Percentiles rank a stretch among this genome's conserved stretches.
phyloP scores from a whole-genome alignment of 35 echinoderm and acorn worm species.

The Lytechinus variegatus region DNA sequence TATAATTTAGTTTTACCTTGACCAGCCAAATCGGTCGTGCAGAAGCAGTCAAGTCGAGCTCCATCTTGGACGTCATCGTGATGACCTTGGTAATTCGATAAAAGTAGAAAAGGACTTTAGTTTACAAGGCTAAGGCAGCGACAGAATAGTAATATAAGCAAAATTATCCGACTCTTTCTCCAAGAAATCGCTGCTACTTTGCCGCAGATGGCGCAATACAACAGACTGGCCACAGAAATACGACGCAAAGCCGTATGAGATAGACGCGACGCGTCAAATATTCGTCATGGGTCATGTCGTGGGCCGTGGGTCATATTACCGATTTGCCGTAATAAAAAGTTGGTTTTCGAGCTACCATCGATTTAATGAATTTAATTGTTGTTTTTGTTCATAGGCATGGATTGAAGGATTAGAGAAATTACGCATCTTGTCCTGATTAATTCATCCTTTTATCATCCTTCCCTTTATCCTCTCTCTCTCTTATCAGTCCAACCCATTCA shows the following conservation, averaged over 20 bases:
- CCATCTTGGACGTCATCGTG: neutral
- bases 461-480: too few relatives aligned
- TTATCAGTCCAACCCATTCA: too few relatives aligned
- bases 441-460: too few relatives aligned
- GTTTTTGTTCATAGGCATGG: too few relatives aligned
- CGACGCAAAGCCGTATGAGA: neutral
- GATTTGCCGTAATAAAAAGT: too few relatives aligned
- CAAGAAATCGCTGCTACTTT: neutral
- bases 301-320: too few relatives aligned
- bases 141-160: neutral
- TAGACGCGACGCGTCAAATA: neutral
- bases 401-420: too few relatives aligned
- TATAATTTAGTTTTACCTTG: neutral
- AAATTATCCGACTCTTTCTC: too few relatives aligned
- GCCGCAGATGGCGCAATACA: neutral
- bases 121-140: neutral
- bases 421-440: too few relatives aligned
- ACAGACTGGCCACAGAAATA: neutral
- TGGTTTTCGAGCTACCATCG: too few relatives aligned
- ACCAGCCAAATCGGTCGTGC: constrained; percentile 22
- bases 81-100: neutral
- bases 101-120: neutral
- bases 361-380: too few relatives aligned
- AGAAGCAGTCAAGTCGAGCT: constrained; percentile 17
- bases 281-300: neutral